Base-by-base conservation (phyloP, 2,888 invertebrate species). In the Smittia sp. region DNA sequence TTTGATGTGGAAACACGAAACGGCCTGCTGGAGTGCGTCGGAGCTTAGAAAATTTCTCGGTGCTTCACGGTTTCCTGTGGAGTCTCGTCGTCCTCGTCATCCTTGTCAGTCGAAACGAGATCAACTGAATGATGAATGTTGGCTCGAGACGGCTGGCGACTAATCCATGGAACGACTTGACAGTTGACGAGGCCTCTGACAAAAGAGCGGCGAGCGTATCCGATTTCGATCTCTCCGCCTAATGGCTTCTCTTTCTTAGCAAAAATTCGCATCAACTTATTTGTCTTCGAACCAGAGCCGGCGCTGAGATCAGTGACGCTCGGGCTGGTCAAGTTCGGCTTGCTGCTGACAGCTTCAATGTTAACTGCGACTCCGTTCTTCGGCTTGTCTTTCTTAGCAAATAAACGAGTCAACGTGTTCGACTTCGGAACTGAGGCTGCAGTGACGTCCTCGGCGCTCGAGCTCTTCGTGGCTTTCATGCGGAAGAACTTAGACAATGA, bases 81-180 rank as follows among this genome's bases (percentile, higher is more conserved):
- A 32, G 32, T 32, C 9, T 32, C 32, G 32, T 32, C 32, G 4
- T 3, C 3, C n/a, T 46, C 46, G 15, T 46, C 46, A 15, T 46
- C 46, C 2, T 46, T 15, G 9, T 32, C 32, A 9, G 32, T 32
- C 3, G 46, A 2, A 11, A 46, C 15, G 25, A 32, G 15, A 13
- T 22, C 11, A 25, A 13, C 24, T 24, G 63, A 1, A 15, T 25
- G 24, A 13, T 65, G 27, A 13, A 65, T 22, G 6, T 27, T 13
- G n/a, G 13, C 25, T 65, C 15, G 27, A 6, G 63, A 25, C 32
- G 25, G 4, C n/a, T 65, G 24, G 0, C n/a, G n/a, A 32, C 63
- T n/a, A 15, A 65, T 65, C 63, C 63, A 65, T 27, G 63, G 63
- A 9, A 65, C 32, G n/a, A 25, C n/a, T 13, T 46, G 11, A 15